Evolutionary conservation across 2,797 vertebrate species (phyloP), one percentile per base, ranked within the genome.

Genomic region (Leptodon cayanensis): DNA sequence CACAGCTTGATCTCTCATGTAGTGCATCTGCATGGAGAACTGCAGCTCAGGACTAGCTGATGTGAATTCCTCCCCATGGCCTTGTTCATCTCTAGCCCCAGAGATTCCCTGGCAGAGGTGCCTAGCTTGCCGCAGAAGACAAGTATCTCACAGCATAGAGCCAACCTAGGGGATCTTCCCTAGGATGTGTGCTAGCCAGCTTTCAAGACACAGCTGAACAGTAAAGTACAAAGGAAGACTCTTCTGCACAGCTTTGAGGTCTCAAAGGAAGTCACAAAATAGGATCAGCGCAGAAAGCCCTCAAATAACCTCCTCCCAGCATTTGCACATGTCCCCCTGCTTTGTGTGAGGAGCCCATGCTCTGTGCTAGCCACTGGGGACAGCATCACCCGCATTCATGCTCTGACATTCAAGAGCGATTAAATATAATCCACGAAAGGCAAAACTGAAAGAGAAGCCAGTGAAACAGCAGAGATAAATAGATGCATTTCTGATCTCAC

Each of bases 311-410:
- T 81, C 42, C 49, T 87, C 52, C 11, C 8, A 59, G 63, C 25
- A 17, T 65, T 89, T 5, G 4, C 66, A 82, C 46, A 40, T 19
- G 24, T 92, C 40, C 67, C 33, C 29, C 66, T 76, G 74, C 74
- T 84, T 93, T 94, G 88, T 92, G 62, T 66, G 66, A 96, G 86
- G 95, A 95, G 78, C 63, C 46, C 39, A 22, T 89, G 89, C 88
- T 93, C 89, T 62, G 3, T 87, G 58, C 49, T 87, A 83, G 77
- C 83, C 73, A 76, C 84, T 33, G 79, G 90, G 84, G 86, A 66
- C 71, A 59, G 29, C 71, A 80, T 87, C 83, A 82, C 63, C 71
- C 12, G 2, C 49, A 65, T 71, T 87, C 35, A 54, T 84, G 46
- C 29, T 80, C 86, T 85, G 57, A 76, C 74, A 90, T 93, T 96